Evolutionary conservation across 2,888 invertebrate species (phyloP).

Genomic region (Aproaerema taeniolella): DNA sequence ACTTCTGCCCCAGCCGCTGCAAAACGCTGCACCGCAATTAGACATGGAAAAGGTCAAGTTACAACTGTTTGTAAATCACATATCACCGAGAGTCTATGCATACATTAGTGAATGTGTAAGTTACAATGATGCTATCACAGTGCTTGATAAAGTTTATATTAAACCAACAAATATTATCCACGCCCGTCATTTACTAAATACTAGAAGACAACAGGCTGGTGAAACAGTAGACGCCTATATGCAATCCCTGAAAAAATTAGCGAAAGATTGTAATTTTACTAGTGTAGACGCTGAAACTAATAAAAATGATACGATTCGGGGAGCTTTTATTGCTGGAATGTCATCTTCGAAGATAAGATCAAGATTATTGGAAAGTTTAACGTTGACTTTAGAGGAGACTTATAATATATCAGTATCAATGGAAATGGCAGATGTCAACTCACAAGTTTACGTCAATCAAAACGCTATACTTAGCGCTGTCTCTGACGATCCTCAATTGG

Average conservation of each 20-base stretch:
- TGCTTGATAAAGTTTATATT: neutral
- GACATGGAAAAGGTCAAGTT: no score
- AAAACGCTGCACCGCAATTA: no score
- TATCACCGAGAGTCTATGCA: neutral
- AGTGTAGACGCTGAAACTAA: neutral
- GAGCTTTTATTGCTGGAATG: neutral
- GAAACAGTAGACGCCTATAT: neutral
- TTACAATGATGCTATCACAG: neutral
- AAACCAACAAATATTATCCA: slow-evolving; percentile 1
- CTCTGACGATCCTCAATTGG: no score
- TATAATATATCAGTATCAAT: neutral
- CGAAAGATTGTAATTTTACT: neutral
- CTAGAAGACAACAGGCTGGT: neutral
- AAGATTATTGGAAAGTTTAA: neutral
- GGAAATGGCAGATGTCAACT: neutral
- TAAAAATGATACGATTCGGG: neutral
- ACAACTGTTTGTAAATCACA: neutral
- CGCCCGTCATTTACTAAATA: neutral
- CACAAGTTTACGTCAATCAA: no score
- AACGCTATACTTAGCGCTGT: no score
- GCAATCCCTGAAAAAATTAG: neutral
- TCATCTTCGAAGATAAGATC: neutral
- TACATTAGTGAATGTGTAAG: neutral
- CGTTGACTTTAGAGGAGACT: neutral
- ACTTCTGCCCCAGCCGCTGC: no score